phyloP scores from a whole-genome alignment of 2,888 invertebrate species.

The Odontomyia ornata region DNA sequence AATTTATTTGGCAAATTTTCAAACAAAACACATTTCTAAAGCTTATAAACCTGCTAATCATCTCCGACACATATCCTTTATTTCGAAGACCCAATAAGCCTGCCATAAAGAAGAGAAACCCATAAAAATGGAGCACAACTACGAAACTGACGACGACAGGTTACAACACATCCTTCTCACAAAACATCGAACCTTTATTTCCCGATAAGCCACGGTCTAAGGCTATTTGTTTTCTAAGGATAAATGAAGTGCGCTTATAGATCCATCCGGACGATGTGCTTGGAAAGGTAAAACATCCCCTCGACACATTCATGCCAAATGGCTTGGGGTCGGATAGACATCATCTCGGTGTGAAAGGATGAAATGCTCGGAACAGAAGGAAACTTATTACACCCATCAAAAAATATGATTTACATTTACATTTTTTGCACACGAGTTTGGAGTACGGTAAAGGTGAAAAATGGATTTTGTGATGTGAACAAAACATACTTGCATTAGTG shows the following conservation, averaged over 20 bases:
- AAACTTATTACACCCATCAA: constrained; percentile 30
- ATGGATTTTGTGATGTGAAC: constrained; percentile 1
- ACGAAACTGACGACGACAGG: constrained; percentile 25
- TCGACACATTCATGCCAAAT: not conserved
- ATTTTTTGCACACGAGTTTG: too few relatives aligned
- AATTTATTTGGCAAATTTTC: constrained; percentile 23
- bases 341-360: not conserved
- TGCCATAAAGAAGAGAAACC: constrained; percentile 11
- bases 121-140: constrained; percentile 23
- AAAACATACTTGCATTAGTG: not conserved
- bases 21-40: constrained; percentile 15
- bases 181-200: constrained; percentile 29
- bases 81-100: not conserved
- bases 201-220: constrained; percentile 35
- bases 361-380: constrained; percentile 8
- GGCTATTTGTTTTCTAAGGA: constrained; percentile 21
- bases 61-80: constrained; percentile 22
- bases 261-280: not conserved
- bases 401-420: constrained; percentile 35
- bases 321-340: constrained; percentile 9
- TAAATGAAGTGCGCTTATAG: constrained; percentile 10
- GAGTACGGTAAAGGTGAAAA: constrained; percentile 11
- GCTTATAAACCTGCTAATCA: constrained; percentile 24
- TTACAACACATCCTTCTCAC: constrained; percentile 13
- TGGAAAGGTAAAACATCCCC: not conserved